Percentiles rank a stretch among this genome's conserved stretches.
Evolutionary conservation across 1,140 invertebrate species (phyloP).

Genomic region (Thalassaphorura encarpata): DNA sequence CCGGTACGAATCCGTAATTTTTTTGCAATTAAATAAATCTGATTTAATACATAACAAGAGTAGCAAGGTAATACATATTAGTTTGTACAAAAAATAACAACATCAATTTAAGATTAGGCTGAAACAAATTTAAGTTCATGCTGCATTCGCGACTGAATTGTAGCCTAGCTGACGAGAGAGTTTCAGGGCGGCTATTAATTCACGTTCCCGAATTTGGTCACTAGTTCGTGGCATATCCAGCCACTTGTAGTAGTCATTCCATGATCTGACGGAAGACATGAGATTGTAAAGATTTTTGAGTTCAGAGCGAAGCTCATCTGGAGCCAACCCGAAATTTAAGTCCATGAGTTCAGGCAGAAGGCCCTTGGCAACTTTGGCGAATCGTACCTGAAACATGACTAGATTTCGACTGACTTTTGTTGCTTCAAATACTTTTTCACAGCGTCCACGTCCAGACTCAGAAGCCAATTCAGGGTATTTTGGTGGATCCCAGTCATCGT

Average conservation of each 20-base stretch:
- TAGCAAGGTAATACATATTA: too few species aligned
- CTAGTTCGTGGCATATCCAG: neutral
- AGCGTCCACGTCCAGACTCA: neutral
- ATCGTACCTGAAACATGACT: constrained; percentile 13
- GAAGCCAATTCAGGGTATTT: neutral
- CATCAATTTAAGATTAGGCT: too few species aligned
- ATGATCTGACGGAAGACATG: neutral
- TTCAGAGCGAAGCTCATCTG: neutral
- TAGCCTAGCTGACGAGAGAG: neutral
- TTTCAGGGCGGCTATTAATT: neutral
- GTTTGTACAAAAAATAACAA: too few species aligned
- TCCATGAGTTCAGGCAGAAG: neutral
- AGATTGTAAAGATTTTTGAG: constrained; percentile 3
- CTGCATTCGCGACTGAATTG: too few species aligned
- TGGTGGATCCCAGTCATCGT: neutral
- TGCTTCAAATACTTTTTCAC: constrained; percentile 2
- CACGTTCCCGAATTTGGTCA: neutral
- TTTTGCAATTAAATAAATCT: too few species aligned
- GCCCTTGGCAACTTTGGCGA: constrained; percentile 4
- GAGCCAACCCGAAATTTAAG: constrained; percentile 3
- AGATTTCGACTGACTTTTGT: constrained; percentile 6
- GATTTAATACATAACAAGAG: too few species aligned
- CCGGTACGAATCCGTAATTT: too few species aligned
- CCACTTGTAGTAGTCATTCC: constrained; percentile 7
- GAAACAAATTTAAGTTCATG: too few species aligned